Evolutionary conservation across 2,797 vertebrate species (phyloP).

Genomic region (Pseudotriccus pelzelni): DNA sequence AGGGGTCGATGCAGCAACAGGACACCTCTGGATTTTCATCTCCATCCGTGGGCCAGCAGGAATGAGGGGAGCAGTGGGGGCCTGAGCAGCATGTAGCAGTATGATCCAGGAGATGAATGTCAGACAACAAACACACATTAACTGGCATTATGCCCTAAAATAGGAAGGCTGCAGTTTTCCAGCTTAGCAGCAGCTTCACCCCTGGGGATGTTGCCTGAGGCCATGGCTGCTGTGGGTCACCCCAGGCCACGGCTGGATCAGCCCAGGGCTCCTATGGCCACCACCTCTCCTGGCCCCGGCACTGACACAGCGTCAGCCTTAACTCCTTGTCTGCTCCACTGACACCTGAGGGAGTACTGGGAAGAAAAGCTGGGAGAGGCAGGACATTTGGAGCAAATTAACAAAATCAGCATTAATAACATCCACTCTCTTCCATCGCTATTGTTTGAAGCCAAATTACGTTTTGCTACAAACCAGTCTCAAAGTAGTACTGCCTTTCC

Average conservation of each 20-base stretch:
- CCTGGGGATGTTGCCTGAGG: not conserved
- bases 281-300: fast-evolving
- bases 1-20: not conserved
- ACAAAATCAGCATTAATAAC: slow-evolving; percentile 26
- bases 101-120: not conserved
- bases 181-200: not conserved
- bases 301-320: not conserved
- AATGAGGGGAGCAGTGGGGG: not conserved
- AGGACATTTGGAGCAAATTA: slow-evolving; percentile 39
- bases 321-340: not conserved
- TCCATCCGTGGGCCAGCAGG: not conserved
- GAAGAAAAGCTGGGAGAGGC: not conserved
- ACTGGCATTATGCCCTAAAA: not conserved
- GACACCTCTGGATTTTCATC: too few species aligned
- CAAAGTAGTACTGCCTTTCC: slow-evolving; percentile 43
- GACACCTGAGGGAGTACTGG: not conserved
- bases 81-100: not conserved
- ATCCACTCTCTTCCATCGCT: not conserved
- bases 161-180: not conserved
- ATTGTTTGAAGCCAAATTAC: slow-evolving; percentile 59
- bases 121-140: not conserved
- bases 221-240: fast-evolving
- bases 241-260: fast-evolving
- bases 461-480: slow-evolving; percentile 25
- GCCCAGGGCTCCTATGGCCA: fast-evolving